phyloP scores from a whole-genome alignment of 2,797 vertebrate species.

The Clarias laeviceps region DNA sequence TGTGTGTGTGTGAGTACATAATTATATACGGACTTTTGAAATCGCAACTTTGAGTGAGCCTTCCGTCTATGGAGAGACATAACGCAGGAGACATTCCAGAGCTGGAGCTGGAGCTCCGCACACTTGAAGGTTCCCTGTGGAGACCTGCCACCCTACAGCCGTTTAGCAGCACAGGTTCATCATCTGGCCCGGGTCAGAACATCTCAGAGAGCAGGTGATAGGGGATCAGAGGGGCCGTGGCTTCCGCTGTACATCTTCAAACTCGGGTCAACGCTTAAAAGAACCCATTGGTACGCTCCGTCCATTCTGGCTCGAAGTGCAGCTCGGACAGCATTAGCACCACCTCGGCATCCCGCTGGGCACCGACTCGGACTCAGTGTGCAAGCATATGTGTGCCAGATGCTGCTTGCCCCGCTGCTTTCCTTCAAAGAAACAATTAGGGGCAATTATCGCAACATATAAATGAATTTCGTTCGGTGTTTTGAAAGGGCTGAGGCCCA shows the following conservation, averaged over 20 bases:
- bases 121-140: neutral
- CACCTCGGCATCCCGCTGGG: constrained; percentile 63
- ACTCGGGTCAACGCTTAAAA: constrained; percentile 51
- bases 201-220: constrained; percentile 9
- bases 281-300: neutral
- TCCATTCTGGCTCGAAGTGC: constrained; percentile 56
- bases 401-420: constrained; percentile 63
- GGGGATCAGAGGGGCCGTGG: constrained; percentile 14
- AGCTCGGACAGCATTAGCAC: constrained; percentile 58
- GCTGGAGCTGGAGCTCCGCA: constrained; percentile 28
- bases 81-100: constrained; percentile 41
- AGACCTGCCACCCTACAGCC: constrained; percentile 26
- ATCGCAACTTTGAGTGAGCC: neutral
- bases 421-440: constrained; percentile 83
- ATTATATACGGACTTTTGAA: constrained; percentile 13
- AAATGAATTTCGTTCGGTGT: constrained; percentile 81
- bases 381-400: constrained; percentile 75
- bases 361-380: constrained; percentile 37
- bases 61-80: neutral
- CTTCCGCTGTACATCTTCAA: constrained; percentile 50
- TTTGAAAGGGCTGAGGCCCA: constrained; percentile 55
- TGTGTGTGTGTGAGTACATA: constrained; percentile 13
- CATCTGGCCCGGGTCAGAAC: neutral
- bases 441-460: constrained; percentile 79
- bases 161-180: constrained; percentile 36